Evolutionary conservation across 2,888 invertebrate genomes (phyloP), one percentile per base, ranked within the genome.

Genomic region (Pharmacophagus antenor): DNA sequence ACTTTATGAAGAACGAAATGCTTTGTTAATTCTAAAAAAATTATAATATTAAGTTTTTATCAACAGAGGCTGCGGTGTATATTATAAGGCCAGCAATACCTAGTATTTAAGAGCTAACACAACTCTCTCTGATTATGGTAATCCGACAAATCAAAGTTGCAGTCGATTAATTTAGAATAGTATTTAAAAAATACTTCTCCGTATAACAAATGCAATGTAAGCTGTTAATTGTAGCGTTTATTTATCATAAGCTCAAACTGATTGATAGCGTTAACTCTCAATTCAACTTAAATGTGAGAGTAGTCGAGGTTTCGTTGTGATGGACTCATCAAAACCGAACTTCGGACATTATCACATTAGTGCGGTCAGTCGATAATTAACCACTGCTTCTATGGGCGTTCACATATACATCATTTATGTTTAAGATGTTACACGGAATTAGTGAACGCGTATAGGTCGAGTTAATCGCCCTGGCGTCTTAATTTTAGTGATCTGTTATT

Each of bases 371-470:
- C 77, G 84, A 86, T 88, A 88, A 88, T 88, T 88, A 88, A 80
- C 74, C 67, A 75, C 71, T 74, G 73, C 79, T 73, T 77, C 73
- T 67, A 82, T 82, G 87, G 89, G 88, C 89, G 88, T 87, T 80
- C 81, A 73, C 83, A 73, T 77, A 86, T 85, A 78, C 80, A 87
- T 88, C 87, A 86, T 85, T 84, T 82, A 80, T 84, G 85, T 85
- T 79, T 86, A 85, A 88, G 88, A 89, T 81, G 86, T 88, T 84
- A 85, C 79, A 74, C 69, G 66, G 73, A 80, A 84, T 82, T 76
- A 80, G 75, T 76, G 70, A 73, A 73, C 72, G 64, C 63, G 62
- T 60, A 56, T 67, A 74, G 70, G 72, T 71, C 64, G 70, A 72
- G 73, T 77, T 84, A 82, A 84, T 84, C 73, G 80, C 72, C 70